These are phyloP conservation scores for Andrena bucephala DNA, from an alignment of 2,888 invertebrate genomes.

Conservation along the genomic window DNA sequence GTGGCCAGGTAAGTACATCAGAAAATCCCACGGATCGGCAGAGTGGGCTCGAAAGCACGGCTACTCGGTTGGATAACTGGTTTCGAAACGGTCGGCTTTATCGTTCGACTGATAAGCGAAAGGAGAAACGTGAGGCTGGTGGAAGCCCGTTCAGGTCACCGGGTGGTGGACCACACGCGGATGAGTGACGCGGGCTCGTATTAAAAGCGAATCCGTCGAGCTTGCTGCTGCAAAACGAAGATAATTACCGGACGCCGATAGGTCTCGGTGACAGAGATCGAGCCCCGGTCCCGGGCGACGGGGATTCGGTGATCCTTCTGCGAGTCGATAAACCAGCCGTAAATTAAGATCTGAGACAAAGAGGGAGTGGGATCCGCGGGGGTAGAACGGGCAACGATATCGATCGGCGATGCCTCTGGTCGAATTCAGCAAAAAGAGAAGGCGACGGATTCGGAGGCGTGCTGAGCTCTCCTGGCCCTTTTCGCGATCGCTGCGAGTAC, in stretches of 20 bases:
- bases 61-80: constrained; percentile 27
- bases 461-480: constrained; percentile 24
- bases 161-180: constrained; percentile 39
- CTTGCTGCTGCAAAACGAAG: constrained; percentile 48
- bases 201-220: constrained; percentile 36
- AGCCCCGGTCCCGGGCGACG: constrained; percentile 9
- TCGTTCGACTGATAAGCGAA: constrained; percentile 42
- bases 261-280: constrained; percentile 51
- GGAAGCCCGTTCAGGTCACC: constrained; percentile 14
- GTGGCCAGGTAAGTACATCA: too few species aligned
- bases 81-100: constrained; percentile 30
- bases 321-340: constrained; percentile 49
- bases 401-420: constrained; percentile 63
- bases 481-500: constrained; percentile 35
- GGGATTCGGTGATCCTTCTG: constrained; percentile 25
- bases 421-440: constrained; percentile 61
- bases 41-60: constrained; percentile 1
- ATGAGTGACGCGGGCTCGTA: constrained; percentile 10
- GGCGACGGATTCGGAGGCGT: constrained; percentile 51
- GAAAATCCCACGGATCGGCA: neutral
- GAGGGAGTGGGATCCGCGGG: neutral
- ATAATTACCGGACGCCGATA: constrained; percentile 53
- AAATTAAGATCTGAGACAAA: constrained; percentile 64
- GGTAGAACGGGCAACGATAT: constrained; percentile 47
- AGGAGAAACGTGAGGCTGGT: constrained; percentile 28